Evolutionary conservation across 2,113 vertebrate species (phyloP).

Genomic region (Oxyruncus cristatus): DNA sequence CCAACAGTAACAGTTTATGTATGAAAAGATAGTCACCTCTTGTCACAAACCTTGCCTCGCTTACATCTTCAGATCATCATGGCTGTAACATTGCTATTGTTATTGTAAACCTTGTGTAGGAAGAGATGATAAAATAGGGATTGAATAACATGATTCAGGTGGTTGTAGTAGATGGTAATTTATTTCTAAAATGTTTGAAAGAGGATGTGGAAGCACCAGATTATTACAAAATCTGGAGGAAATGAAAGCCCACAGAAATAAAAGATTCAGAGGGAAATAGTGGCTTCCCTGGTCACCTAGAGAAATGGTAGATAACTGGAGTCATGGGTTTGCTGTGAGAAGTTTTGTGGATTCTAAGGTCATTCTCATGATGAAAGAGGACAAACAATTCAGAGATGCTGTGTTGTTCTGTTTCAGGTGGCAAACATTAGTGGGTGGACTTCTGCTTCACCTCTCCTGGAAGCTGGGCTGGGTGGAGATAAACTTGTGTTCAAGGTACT

Average conservation of each 20-base stretch:
- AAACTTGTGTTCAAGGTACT: constrained; percentile 82
- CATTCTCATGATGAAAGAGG: background rate
- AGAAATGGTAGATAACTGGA: background rate
- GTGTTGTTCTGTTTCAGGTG: constrained; percentile 78
- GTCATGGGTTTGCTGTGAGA: background rate
- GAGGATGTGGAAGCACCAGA: background rate
- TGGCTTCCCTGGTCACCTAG: background rate
- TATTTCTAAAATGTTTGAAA: background rate
- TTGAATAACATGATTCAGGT: background rate
- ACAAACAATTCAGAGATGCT: background rate
- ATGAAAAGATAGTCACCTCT: background rate
- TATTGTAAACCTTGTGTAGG: background rate
- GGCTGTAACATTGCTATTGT: background rate
- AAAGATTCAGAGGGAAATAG: background rate
- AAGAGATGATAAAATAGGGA: background rate
- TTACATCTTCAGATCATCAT: background rate
- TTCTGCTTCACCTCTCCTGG: constrained; percentile 85
- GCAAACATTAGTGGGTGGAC: constrained; percentile 87
- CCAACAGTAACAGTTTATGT: background rate
- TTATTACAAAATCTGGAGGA: background rate
- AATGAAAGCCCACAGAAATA: background rate
- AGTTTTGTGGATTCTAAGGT: background rate
- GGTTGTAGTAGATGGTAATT: background rate
- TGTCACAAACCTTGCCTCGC: background rate
- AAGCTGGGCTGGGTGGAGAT: constrained; percentile 92